Percentiles rank a stretch among this genome's conserved stretches.
phyloP scores from a whole-genome alignment of 2,113 vertebrate species.

The Murina feae region DNA sequence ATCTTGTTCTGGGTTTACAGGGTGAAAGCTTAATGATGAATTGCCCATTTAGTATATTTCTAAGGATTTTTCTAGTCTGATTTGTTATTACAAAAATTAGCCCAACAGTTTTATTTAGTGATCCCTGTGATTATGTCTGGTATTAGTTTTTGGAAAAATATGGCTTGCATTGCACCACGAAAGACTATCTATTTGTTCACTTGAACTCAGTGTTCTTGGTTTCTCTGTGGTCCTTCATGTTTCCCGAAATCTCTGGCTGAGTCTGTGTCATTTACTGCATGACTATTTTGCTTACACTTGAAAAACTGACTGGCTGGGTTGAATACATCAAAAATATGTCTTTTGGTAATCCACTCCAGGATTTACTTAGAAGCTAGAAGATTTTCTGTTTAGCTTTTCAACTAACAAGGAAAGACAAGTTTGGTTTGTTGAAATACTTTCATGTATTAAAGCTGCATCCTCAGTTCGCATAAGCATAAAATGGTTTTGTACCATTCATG shows the following conservation, averaged over 20 bases:
- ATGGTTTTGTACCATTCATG: not conserved
- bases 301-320: not conserved
- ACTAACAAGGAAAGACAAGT: not conserved
- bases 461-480: not conserved
- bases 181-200: not conserved
- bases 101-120: not conserved
- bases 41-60: slow-evolving; percentile 12
- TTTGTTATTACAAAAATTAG: not conserved
- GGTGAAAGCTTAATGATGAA: not conserved
- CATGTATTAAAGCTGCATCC: not conserved
- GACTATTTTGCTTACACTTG: not conserved
- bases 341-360: not conserved
- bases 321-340: not conserved
- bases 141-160: not conserved
- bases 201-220: not conserved
- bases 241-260: not conserved
- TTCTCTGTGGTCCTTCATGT: not conserved
- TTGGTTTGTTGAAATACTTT: not conserved
- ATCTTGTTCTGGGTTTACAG: slow-evolving; percentile 12
- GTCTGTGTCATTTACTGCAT: not conserved
- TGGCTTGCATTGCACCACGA: not conserved
- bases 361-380: not conserved
- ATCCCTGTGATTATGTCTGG: not conserved
- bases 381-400: not conserved
- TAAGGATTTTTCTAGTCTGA: slow-evolving; percentile 1